These are phyloP conservation scores for Drosophila infuscata DNA, from an alignment of 2,888 invertebrate genomes.

Conservation along the genomic window DNA sequence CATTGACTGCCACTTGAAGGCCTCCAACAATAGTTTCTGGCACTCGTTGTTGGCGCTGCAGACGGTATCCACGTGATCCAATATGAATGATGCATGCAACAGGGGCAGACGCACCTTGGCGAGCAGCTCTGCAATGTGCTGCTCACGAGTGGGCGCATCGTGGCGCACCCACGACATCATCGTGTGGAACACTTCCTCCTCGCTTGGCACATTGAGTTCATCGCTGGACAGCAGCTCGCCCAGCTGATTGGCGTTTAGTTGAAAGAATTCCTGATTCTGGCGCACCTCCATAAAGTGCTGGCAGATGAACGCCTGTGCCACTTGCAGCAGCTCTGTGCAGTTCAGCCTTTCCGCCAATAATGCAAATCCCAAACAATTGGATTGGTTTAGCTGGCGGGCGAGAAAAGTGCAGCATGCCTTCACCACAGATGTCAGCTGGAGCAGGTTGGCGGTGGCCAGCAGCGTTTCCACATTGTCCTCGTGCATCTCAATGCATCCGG, in stretches of 20 bases:
- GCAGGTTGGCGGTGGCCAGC: conserved; percentile 86
- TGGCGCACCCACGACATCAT: no score
- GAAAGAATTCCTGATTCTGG: no score
- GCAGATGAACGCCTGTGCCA: conserved; percentile 94
- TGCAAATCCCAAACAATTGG: no score
- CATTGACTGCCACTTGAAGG: conserved; percentile 95
- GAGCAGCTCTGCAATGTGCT: conserved; percentile 89
- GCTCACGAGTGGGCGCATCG: no score
- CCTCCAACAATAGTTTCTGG: conserved; percentile 96
- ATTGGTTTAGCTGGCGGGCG: no score
- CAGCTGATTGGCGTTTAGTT: no score
- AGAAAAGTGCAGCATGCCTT: conserved; percentile 86
- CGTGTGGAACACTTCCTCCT: no score
- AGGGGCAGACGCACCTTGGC: conserved; percentile 93
- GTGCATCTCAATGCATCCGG: no score
- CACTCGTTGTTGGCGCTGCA: conserved; percentile 89
- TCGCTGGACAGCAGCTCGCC: no score
- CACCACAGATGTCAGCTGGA: conserved; percentile 90
- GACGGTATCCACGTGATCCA: conserved; percentile 92
- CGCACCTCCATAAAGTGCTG: conserved; percentile 85
- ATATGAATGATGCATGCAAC: conserved; percentile 94
- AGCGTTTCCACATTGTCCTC: no score
- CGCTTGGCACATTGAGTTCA: no score
- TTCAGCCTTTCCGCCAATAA: no score
- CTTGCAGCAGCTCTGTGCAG: conserved; percentile 86